phyloP scores from a whole-genome alignment of 2,888 invertebrate genomes.

The Onthophagus sagittarius region DNA sequence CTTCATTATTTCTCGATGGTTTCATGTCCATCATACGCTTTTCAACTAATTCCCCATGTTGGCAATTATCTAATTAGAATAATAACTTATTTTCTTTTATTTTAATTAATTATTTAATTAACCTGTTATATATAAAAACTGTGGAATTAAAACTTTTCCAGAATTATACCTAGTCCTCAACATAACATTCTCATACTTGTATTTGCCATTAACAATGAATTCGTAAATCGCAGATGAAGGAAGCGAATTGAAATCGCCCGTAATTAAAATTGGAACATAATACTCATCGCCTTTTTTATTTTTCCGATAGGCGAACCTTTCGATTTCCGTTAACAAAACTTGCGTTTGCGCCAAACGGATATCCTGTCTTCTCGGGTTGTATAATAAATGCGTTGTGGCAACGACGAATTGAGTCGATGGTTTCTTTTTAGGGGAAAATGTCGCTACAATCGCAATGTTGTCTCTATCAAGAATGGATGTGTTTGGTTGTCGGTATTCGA shows the following conservation, averaged over 20 bases:
- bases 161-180: slow-evolving; percentile 17
- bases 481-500: slow-evolving; percentile 67
- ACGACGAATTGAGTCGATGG: slow-evolving; percentile 63
- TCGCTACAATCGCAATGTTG: slow-evolving; percentile 81
- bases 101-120: slow-evolving; percentile 26
- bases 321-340: slow-evolving; percentile 79
- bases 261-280: slow-evolving; percentile 77
- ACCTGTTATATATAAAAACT: slow-evolving; percentile 45
- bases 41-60: slow-evolving; percentile 38
- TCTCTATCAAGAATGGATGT: slow-evolving; percentile 71
- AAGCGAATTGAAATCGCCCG: slow-evolving; percentile 89
- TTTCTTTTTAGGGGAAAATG: slow-evolving; percentile 58
- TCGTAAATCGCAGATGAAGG: slow-evolving; percentile 70
- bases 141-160: slow-evolving; percentile 23
- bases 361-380: slow-evolving; percentile 86
- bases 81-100: background rate
- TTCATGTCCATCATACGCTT: slow-evolving; percentile 29
- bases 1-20: slow-evolving; percentile 34
- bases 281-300: background rate
- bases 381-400: slow-evolving; percentile 92
- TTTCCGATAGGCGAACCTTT: slow-evolving; percentile 62
- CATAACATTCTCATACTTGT: slow-evolving; percentile 48
- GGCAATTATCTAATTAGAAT: slow-evolving; percentile 39
- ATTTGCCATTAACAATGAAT: slow-evolving; percentile 62
- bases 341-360: slow-evolving; percentile 86